These are phyloP conservation scores for Aulostomus chinensis DNA, from an alignment of 2,797 vertebrate species.

Conservation along the genomic window DNA sequence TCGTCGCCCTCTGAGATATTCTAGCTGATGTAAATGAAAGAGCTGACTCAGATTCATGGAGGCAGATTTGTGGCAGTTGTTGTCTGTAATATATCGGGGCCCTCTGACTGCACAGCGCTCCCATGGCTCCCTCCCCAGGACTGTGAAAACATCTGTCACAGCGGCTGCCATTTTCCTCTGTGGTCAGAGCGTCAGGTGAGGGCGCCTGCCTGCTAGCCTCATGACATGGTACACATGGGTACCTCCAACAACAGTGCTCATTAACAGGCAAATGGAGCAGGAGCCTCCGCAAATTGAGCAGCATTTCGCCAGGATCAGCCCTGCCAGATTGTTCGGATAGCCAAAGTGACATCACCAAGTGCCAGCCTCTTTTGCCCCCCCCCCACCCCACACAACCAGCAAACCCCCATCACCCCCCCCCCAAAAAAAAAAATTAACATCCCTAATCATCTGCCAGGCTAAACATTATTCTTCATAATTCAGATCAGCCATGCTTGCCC, in stretches of 20 bases:
- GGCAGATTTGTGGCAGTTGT: slow-evolving; percentile 67
- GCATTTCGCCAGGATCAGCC: slow-evolving; percentile 70
- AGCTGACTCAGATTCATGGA: slow-evolving; percentile 44
- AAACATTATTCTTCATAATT: slow-evolving; percentile 86
- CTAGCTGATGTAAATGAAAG: slow-evolving; percentile 25
- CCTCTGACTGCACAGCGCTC: slow-evolving; percentile 68
- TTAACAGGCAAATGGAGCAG: slow-evolving; percentile 84
- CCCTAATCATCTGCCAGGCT: slow-evolving; percentile 83
- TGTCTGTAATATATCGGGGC: slow-evolving; percentile 51
- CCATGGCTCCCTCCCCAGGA: slow-evolving; percentile 65
- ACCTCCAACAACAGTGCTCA: slow-evolving; percentile 82
- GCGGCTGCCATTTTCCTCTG: slow-evolving; percentile 73
- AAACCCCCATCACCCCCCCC: background rate
- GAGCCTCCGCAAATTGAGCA: slow-evolving; percentile 76
- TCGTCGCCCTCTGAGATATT: background rate
- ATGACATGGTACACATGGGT: slow-evolving; percentile 83
- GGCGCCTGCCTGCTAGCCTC: slow-evolving; percentile 75
- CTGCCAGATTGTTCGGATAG: slow-evolving; percentile 78
- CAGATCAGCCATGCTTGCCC: slow-evolving; percentile 81
- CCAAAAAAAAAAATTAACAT: slow-evolving; percentile 74
- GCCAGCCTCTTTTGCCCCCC: slow-evolving; percentile 57
- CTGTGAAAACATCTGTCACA: slow-evolving; percentile 82
- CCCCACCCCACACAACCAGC: background rate
- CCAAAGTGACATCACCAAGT: slow-evolving; percentile 80
- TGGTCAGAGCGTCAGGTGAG: slow-evolving; percentile 80